Base-by-base conservation (phyloP, 92 coral and sea anemone genomes). In the Bergia puertoricense region DNA sequence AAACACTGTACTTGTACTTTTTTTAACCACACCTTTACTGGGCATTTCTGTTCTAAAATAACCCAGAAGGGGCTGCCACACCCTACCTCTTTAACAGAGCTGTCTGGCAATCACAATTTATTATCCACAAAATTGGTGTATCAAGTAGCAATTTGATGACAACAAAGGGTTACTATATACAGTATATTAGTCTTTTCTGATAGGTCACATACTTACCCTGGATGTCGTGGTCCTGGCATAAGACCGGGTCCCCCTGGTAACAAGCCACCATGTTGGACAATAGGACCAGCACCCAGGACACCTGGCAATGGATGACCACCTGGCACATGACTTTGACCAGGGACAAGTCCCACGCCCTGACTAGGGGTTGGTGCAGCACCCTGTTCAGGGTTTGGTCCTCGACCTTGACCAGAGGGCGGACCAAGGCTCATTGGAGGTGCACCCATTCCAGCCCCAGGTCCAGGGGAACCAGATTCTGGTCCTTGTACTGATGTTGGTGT, bases 171-270 rank as follows among this genome's bases (percentile, higher is more conserved):
- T 42, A 77, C 42, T 9, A 46, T 16, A 39, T 18, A 38, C 30
- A 30, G 30, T 30, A 30, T 30, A 30, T 30, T 30, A 30, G 30
- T 30, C 30, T 30, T 30, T 22, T 13, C n/a, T 15, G 23, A 2
- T 76, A 37, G 5, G 8, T 76, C 48, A 41, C 10, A 22, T 51
- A 23, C 68, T 84, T 69, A 84, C 87, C 79, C 87, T 20, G 71
- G 30, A 69, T 83, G 86, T 43, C 38, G 57, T 68, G 78, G 87
- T 46, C 66, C 78, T 14, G 87, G 78, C 78, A 84, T 43, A 8
- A 45, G 44, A 4, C 87, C 79, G 5, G 87, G 78, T 14, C 87
- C 87, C 0, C 86, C 86, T 10, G 66, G 76, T 43, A 82, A 18
- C 74, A 84, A 46, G 38, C 78, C 87, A 84, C 44, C 67, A 4